These are phyloP conservation scores for Synanthedon tipuliformis DNA, from an alignment of 2,888 invertebrate species.

Conservation along the genomic window DNA sequence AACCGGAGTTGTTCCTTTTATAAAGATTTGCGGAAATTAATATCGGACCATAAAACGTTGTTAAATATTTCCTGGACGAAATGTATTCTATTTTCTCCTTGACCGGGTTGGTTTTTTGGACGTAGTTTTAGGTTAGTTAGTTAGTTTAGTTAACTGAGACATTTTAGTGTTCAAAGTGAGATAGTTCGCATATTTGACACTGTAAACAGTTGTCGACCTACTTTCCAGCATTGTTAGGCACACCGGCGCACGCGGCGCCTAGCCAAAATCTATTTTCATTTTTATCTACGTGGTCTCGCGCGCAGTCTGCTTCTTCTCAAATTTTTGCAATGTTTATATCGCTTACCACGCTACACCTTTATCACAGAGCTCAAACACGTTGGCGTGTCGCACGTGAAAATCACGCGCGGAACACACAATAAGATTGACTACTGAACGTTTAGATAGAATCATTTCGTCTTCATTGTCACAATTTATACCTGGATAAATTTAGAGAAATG, in stretches of 20 bases:
- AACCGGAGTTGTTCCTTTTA: too few species aligned
- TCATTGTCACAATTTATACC: too few species aligned
- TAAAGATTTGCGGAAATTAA: too few species aligned
- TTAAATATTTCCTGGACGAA: too few species aligned
- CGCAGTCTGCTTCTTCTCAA: constrained; percentile 36
- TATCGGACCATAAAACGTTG: too few species aligned
- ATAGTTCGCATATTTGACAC: constrained; percentile 48
- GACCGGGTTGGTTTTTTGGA: too few species aligned
- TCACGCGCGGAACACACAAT: not conserved
- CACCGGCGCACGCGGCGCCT: constrained; percentile 45
- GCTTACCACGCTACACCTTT: not conserved
- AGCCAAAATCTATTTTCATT: constrained; percentile 64
- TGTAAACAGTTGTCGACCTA: constrained; percentile 60
- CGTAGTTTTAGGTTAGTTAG: too few species aligned
- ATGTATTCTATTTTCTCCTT: too few species aligned
- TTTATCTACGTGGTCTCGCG: constrained; percentile 48
- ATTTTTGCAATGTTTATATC: constrained; percentile 59
- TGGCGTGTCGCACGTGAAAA: constrained; percentile 3
- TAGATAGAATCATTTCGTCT: too few species aligned
- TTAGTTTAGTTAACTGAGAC: too few species aligned
- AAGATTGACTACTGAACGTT: too few species aligned
- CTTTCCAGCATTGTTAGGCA: constrained; percentile 56
- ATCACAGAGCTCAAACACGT: not conserved
- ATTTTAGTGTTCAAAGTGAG: constrained; percentile 5
- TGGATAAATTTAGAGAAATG: too few species aligned